Evolutionary conservation across 2,113 vertebrate genomes (phyloP).

Genomic region (Lophura nycthemera): DNA sequence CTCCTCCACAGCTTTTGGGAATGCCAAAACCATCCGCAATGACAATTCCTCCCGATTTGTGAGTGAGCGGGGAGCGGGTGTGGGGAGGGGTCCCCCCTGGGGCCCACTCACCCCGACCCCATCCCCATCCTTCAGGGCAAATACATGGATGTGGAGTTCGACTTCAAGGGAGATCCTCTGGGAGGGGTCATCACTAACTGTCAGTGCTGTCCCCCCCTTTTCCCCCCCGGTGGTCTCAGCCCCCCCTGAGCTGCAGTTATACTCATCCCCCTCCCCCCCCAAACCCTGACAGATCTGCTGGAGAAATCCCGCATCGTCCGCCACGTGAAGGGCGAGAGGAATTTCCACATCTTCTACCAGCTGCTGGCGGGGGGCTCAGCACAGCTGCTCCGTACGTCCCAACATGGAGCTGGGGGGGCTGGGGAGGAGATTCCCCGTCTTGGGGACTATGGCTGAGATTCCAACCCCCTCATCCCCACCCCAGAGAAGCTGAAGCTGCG

Average conservation of each 20-base stretch:
- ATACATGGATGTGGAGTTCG: constrained; percentile 87
- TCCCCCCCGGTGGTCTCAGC: rapidly evolving
- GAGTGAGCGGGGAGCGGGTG: constrained; percentile 33
- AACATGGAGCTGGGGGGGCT: too few relatives aligned
- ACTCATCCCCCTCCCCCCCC: background rate
- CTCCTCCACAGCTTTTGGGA: constrained; percentile 77
- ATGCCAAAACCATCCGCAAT: constrained; percentile 81
- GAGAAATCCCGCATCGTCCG: constrained; percentile 84
- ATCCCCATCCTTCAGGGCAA: constrained; percentile 71
- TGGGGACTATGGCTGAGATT: background rate
- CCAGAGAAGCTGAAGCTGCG: constrained; percentile 77
- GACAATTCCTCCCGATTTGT: constrained; percentile 85
- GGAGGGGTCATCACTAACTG: constrained; percentile 86
- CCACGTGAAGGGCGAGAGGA: constrained; percentile 80
- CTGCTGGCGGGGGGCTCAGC: constrained; percentile 77
- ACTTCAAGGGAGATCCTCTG: constrained; percentile 84
- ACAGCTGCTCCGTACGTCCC: constrained; percentile 76
- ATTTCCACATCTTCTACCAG: constrained; percentile 87
- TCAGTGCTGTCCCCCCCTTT: constrained; percentile 42
- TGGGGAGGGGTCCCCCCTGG: rapidly evolving
- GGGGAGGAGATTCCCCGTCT: background rate
- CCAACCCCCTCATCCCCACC: background rate
- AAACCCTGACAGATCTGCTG: constrained; percentile 73
- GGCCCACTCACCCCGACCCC: background rate
- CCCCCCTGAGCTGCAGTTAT: rapidly evolving